Evolutionary conservation across 2,113 vertebrate species (phyloP), one percentile per base, ranked within the genome.

Genomic region (Picathartes gymnocephalus): DNA sequence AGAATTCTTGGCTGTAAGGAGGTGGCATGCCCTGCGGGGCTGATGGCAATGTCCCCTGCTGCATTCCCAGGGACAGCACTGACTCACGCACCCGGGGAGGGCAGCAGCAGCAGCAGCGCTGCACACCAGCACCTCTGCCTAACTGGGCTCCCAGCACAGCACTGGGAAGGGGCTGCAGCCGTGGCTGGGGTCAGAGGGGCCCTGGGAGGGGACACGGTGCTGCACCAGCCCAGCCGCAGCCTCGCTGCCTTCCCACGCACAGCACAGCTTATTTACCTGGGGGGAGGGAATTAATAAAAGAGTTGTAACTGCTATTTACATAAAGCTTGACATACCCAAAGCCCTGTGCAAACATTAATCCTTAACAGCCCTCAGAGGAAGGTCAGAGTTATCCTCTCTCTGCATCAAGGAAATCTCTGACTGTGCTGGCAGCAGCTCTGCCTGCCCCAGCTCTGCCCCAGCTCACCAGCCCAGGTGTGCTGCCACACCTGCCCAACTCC

Each of bases 301-400:
- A 92, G 88, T 40, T 76, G 12, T 58, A 86, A 80, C 62, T 9
- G 47, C 3, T 77, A 70, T 95, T 96, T 93, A 94, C 82, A 92
- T 66, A 78, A 35, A 62, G 92, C 76, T 14, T 70, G 86, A 86
- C 72, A 70, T 45, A 35, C 69, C 25, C 82, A 69, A 72, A 95
- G 94, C 92, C 65, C 76, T 83, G 86, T 37, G 91, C 91, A 94
- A 96, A 97, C 86, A 84, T 14, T 58, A 86, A 83, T 87, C 88
- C 90, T 33, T 48, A 50, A 33, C 66, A 86, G 86, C 86, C 64
- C 80, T 54, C 57, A 2, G 44, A 71, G 92, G 90, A 56, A 90
- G 92, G 88, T 35, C 94, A 44, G 82, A 56, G 28, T 28, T 51
- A 76, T 61, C 90, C 88, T 84, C 68, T 57, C 21, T 10, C 72